Percentiles rank a stretch among this genome's conserved stretches.
phyloP scores from a whole-genome alignment of 2,113 vertebrate genomes.

The Phaetusa simplex region DNA sequence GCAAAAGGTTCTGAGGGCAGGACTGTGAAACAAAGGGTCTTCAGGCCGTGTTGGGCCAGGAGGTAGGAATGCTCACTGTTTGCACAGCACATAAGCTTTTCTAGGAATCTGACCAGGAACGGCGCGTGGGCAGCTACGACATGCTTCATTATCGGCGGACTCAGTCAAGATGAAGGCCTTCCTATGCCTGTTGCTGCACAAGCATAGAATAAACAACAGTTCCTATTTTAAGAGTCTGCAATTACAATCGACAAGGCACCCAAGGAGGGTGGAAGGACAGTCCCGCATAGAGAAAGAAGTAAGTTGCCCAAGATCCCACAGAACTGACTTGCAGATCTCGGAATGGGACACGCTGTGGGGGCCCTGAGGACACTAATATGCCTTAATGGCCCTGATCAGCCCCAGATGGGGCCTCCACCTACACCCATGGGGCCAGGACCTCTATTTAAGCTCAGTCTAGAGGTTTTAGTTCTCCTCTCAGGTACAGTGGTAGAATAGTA shows the following conservation, averaged over 20 bases:
- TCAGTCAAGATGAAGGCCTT: background rate
- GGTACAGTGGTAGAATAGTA: too few species aligned
- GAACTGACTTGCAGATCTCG: background rate
- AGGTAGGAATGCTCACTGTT: background rate
- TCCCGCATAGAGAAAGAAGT: background rate
- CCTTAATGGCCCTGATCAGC: background rate
- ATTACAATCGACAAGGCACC: background rate
- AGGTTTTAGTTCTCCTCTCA: background rate
- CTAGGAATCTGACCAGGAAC: background rate
- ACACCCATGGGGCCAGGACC: background rate
- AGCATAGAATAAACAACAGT: background rate
- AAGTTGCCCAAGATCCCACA: background rate
- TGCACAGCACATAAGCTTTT: background rate
- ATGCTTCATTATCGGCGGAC: background rate
- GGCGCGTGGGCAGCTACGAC: background rate
- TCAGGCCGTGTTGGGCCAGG: background rate
- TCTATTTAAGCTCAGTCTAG: background rate
- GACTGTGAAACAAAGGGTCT: background rate
- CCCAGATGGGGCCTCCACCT: background rate
- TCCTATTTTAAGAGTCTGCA: background rate
- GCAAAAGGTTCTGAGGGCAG: background rate
- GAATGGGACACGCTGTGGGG: background rate
- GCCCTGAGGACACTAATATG: background rate
- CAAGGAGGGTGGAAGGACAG: background rate
- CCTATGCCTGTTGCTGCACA: background rate